phyloP scores from a whole-genome alignment of 2,113 vertebrate species.

The Narcine bancroftii region DNA sequence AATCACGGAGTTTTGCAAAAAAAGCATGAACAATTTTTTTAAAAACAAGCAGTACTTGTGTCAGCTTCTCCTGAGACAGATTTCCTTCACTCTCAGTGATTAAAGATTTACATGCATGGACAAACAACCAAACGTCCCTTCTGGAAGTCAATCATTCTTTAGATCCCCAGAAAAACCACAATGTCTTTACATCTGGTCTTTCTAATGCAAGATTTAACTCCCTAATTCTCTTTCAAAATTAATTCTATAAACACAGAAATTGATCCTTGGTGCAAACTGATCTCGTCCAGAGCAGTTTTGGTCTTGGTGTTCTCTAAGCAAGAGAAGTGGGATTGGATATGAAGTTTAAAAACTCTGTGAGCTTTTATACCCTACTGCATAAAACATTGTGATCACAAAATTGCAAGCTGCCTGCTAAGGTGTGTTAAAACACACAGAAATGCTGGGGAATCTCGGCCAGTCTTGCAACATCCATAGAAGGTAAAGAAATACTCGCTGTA shows the following conservation, averaged over 20 bases:
- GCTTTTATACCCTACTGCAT: too few species aligned
- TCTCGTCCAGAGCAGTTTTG: not conserved
- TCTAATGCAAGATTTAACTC: not conserved
- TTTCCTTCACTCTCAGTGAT: not conserved
- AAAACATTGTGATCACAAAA: too few species aligned
- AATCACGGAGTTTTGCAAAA: not conserved
- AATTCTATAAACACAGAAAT: not conserved
- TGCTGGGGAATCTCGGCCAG: too few species aligned
- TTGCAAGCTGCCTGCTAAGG: too few species aligned
- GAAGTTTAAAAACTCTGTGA: too few species aligned
- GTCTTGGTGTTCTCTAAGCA: not conserved
- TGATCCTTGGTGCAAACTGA: not conserved
- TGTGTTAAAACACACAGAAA: too few species aligned
- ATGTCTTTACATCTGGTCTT: not conserved
- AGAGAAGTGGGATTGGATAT: not conserved
- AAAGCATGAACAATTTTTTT: too few species aligned
- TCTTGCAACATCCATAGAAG: too few species aligned
- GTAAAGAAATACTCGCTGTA: too few species aligned
- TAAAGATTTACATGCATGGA: not conserved
- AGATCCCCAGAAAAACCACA: constrained; percentile 12
- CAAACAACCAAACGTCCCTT: not conserved
- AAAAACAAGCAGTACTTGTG: too few species aligned
- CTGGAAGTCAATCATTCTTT: not conserved
- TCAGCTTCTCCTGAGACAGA: not conserved
- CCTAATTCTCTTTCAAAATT: not conserved